These are phyloP conservation scores for Hirtodrosophila trivittata DNA, from an alignment of 2,888 invertebrate species.

Conservation along the genomic window DNA sequence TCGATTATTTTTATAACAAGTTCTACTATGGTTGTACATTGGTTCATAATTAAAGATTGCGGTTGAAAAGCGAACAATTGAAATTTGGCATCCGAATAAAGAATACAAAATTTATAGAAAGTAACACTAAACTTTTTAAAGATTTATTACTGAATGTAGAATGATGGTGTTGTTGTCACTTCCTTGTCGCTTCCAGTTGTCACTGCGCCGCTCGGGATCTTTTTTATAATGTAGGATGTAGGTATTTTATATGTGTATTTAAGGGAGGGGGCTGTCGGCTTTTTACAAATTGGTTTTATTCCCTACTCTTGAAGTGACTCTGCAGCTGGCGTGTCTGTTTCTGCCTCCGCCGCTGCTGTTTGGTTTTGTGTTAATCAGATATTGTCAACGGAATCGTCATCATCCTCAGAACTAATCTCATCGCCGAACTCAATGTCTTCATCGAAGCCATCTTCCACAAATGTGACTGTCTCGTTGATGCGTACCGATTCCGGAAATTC, in stretches of 20 bases:
- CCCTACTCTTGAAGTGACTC: slow-evolving; percentile 67
- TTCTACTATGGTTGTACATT: slow-evolving; percentile 50
- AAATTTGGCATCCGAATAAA: slow-evolving; percentile 55
- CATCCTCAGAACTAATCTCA: slow-evolving; percentile 95
- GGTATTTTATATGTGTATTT: slow-evolving; percentile 7
- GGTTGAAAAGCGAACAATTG: slow-evolving; percentile 40
- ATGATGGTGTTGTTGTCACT: slow-evolving; percentile 27
- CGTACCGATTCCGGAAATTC: slow-evolving; percentile 99
- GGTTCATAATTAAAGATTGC: slow-evolving; percentile 40
- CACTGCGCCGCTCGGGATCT: slow-evolving; percentile 21
- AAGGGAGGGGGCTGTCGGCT: slow-evolving; percentile 39
- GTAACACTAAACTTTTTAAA: slow-evolving; percentile 28
- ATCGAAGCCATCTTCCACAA: slow-evolving; percentile 96
- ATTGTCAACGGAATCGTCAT: slow-evolving; percentile 90
- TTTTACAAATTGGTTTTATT: slow-evolving; percentile 73
- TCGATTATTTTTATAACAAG: slow-evolving; percentile 28
- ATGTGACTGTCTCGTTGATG: slow-evolving; percentile 97
- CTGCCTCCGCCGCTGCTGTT: slow-evolving; percentile 11
- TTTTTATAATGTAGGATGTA: not conserved
- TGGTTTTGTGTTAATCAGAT: slow-evolving; percentile 84
- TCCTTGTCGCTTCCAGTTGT: slow-evolving; percentile 21
- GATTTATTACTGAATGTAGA: slow-evolving; percentile 40
- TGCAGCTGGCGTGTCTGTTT: slow-evolving; percentile 32
- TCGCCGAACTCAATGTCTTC: slow-evolving; percentile 99
- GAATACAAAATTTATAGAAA: slow-evolving; percentile 29